A percentile compares a stretch with the other conserved stretches of the same genome.
Conservation (phyloP, 2,888 invertebrate species). For the Mythimna loreyi region DNA sequence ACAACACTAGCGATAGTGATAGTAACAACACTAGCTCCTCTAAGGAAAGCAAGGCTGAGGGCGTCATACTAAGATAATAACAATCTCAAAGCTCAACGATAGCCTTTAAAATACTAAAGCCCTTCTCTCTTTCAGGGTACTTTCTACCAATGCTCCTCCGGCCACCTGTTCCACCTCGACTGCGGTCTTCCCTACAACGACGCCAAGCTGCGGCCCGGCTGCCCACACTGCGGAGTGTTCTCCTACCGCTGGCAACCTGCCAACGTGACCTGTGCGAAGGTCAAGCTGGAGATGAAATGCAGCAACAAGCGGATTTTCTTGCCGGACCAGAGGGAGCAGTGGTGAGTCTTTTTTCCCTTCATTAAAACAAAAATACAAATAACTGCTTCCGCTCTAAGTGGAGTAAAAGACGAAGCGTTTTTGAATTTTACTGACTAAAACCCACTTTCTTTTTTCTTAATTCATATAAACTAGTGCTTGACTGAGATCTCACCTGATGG, state of each 20-base stretch:
- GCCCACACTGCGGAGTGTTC: slow-evolving; percentile 87
- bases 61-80: slow-evolving; percentile 93
- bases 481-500: too few species aligned
- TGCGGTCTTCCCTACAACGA: slow-evolving; percentile 91
- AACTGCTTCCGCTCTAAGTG: too few species aligned
- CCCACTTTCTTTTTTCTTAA: too few species aligned
- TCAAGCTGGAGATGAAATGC: slow-evolving; percentile 79
- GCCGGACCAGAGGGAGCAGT: slow-evolving; percentile 85
- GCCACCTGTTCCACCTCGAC: slow-evolving; percentile 96
- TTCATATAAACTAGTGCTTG: too few species aligned
- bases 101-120: neutral
- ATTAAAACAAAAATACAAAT: too few species aligned
- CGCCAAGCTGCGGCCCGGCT: slow-evolving; percentile 74
- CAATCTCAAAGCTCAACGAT: neutral
- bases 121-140: slow-evolving; percentile 91
- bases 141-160: slow-evolving; percentile 94
- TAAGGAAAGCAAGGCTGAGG: slow-evolving; percentile 93
- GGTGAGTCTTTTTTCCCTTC: slow-evolving; percentile 70
- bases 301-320: slow-evolving; percentile 81
- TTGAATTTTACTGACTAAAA: too few species aligned
- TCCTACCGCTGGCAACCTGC: slow-evolving; percentile 80
- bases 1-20: slow-evolving; percentile 6
- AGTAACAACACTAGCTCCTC: slow-evolving; percentile 88
- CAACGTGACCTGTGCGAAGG: slow-evolving; percentile 75
- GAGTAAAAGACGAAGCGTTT: too few species aligned